These are phyloP conservation scores for Halictus rubicundus DNA, from an alignment of 1,140 invertebrate species.

Conservation along the genomic window DNA sequence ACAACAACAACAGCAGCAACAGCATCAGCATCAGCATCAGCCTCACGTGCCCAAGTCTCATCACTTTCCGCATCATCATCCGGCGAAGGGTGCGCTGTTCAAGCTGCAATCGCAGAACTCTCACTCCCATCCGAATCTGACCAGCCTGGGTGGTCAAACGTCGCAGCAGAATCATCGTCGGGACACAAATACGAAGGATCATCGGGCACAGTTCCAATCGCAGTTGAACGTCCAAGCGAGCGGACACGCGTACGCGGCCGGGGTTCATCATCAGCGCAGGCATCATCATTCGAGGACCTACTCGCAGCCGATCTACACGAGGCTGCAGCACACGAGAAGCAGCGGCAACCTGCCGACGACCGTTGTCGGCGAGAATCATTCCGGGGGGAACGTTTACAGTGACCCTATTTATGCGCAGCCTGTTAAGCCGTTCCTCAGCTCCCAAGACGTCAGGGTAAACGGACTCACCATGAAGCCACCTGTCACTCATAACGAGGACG, in stretches of 20 bases:
- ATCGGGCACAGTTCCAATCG: constrained; percentile 70
- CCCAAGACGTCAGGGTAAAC: constrained; percentile 76
- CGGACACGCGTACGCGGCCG: constrained; percentile 25
- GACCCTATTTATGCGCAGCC: constrained; percentile 78
- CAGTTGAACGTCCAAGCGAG: constrained; percentile 69
- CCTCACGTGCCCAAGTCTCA: constrained; percentile 22
- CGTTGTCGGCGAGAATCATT: constrained; percentile 38
- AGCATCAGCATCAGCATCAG: not conserved
- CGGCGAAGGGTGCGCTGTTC: constrained; percentile 68
- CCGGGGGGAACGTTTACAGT: constrained; percentile 64
- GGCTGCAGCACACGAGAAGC: constrained; percentile 64
- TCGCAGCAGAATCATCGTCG: constrained; percentile 25
- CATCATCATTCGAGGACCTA: constrained; percentile 60
- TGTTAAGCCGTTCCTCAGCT: constrained; percentile 78
- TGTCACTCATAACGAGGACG: constrained; percentile 35
- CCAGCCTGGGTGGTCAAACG: constrained; percentile 62
- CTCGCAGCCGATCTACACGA: constrained; percentile 63
- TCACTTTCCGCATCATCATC: constrained; percentile 52
- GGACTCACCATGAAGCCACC: constrained; percentile 61
- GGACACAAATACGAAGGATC: constrained; percentile 42
- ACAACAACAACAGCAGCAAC: not conserved
- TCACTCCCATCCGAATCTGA: constrained; percentile 76
- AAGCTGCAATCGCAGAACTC: constrained; percentile 76
- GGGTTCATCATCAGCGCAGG: constrained; percentile 41
- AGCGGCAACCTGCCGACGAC: constrained; percentile 64